phyloP scores from a whole-genome alignment of 2,797 vertebrate genomes.

The Myoxocephalus aenaeus region DNA sequence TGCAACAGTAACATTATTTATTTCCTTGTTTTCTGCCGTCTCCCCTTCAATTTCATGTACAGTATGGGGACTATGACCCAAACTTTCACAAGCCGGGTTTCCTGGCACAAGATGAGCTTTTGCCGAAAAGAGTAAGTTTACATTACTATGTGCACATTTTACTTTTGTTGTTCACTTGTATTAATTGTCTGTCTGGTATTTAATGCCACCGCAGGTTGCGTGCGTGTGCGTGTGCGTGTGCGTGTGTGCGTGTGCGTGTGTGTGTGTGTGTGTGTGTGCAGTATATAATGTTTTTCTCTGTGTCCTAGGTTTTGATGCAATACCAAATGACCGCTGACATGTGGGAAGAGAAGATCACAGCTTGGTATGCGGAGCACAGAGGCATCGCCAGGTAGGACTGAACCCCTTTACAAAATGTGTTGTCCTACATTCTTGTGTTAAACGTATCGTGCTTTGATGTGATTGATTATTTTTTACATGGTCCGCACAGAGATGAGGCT shows the following conservation, averaged over 20 bases:
- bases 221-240: conserved; percentile 4
- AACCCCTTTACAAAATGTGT: conserved; percentile 5
- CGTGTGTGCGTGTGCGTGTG: background rate
- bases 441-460: background rate
- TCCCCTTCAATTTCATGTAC: background rate
- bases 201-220: too few relatives aligned
- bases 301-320: conserved; percentile 82
- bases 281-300: background rate
- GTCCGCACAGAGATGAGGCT: conserved; percentile 87
- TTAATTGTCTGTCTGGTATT: background rate
- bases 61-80: conserved; percentile 94
- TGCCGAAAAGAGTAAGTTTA: conserved; percentile 90
- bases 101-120: conserved; percentile 90
- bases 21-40: background rate
- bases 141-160: background rate
- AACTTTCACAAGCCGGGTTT: conserved; percentile 94
- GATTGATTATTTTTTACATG: background rate
- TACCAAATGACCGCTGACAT: conserved; percentile 97
- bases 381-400: conserved; percentile 91
- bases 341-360: conserved; percentile 98
- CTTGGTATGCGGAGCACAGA: conserved; percentile 94
- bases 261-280: background rate
- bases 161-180: background rate
- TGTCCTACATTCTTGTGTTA: background rate
- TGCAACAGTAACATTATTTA: background rate